A percentile compares a stretch with the other conserved stretches of the same genome.
These are phyloP conservation scores for Trogon surrucura DNA, from an alignment of 2,113 vertebrate genomes.

Conservation along the genomic window DNA sequence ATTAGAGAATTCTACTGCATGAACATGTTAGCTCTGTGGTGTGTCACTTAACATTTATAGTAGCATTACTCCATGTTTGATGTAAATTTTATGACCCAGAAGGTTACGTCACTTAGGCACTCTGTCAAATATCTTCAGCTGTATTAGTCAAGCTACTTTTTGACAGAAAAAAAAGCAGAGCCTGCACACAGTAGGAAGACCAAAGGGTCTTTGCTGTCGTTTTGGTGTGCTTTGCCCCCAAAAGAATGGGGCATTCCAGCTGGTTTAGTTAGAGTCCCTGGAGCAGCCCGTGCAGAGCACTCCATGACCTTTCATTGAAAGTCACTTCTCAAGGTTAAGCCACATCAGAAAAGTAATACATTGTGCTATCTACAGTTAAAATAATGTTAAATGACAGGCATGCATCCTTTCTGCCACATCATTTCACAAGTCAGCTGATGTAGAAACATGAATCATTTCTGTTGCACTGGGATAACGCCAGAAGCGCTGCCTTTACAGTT, in stretches of 20 bases:
- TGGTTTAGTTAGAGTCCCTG: neutral
- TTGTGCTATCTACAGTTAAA: neutral
- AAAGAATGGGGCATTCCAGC: neutral
- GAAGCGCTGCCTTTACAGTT: neutral
- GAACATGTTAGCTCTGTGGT: neutral
- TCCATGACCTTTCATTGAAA: neutral
- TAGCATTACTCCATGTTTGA: neutral
- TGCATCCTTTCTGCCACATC: neutral
- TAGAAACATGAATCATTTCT: neutral
- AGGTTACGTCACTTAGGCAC: slow-evolving; percentile 20
- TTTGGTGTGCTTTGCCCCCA: neutral
- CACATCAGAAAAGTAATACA: neutral
- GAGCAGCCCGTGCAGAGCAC: rapidly evolving
- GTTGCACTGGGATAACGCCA: neutral
- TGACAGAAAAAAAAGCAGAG: neutral
- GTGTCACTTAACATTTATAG: slow-evolving; percentile 35
- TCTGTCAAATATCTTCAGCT: slow-evolving; percentile 11
- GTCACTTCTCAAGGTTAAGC: neutral
- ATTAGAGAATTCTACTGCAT: neutral
- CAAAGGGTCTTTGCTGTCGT: neutral
- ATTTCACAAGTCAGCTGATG: neutral
- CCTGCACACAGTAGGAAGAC: neutral
- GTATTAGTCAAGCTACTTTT: slow-evolving; percentile 4
- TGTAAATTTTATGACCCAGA: slow-evolving; percentile 37
- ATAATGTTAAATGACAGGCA: neutral